Conservation (phyloP, 2,113 vertebrate species). For the Sylvilagus bachmani region DNA sequence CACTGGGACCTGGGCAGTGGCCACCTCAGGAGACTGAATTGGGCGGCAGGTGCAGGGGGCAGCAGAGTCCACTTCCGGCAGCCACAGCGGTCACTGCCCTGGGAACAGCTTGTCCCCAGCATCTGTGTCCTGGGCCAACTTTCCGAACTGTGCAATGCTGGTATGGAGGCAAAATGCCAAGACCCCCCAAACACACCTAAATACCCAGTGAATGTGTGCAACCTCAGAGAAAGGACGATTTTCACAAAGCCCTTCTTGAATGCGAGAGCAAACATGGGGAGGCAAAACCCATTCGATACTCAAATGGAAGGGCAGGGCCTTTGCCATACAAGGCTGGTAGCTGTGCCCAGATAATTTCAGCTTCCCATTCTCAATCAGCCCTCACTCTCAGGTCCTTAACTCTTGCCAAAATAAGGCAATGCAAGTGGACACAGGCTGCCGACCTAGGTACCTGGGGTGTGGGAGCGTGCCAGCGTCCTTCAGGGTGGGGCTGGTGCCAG, state of each 20-base stretch:
- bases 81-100: rapidly evolving
- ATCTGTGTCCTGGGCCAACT: not conserved
- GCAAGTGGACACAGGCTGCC: not conserved
- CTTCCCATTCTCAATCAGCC: not conserved
- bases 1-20: not conserved
- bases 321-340: not conserved
- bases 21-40: no score
- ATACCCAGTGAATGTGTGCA: not conserved
- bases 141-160: not conserved
- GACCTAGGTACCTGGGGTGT: rapidly evolving
- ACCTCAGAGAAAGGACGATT: not conserved
- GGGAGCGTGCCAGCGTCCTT: not conserved
- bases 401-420: not conserved
- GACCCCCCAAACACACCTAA: not conserved
- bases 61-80: no score
- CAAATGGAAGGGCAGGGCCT: not conserved
- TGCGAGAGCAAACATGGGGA: not conserved
- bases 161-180: not conserved
- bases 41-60: not conserved
- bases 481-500: not conserved
- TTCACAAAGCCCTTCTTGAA: not conserved
- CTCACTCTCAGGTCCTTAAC: not conserved
- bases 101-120: rapidly evolving
- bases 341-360: rapidly evolving
- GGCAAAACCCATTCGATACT: not conserved